A percentile compares a stretch with the other conserved stretches of the same genome.
Evolutionary conservation across 1,140 invertebrate genomes (phyloP).

Genomic region (Heliconius congener): DNA sequence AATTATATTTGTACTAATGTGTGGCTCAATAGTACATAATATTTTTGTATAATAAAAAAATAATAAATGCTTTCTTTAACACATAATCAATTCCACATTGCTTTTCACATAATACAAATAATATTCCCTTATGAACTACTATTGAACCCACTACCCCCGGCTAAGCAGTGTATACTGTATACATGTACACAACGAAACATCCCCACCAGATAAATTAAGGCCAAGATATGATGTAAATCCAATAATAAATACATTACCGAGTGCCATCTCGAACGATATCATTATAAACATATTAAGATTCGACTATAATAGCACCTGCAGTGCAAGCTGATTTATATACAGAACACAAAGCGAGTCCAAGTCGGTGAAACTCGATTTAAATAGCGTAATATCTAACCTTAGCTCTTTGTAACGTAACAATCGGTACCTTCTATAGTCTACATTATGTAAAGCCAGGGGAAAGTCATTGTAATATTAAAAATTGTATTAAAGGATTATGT

Average conservation of each 20-base stretch:
- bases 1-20: background rate
- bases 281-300: constrained; percentile 15
- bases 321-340: constrained; percentile 24
- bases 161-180: background rate
- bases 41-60: background rate
- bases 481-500: constrained; percentile 14
- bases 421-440: constrained; percentile 17
- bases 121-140: no score
- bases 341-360: constrained; percentile 14
- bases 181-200: background rate
- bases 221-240: constrained; percentile 1
- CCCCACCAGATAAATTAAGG: background rate
- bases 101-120: background rate
- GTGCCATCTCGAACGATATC: constrained; percentile 1
- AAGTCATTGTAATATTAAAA: constrained; percentile 39
- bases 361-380: constrained; percentile 29
- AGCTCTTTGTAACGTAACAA: constrained; percentile 30
- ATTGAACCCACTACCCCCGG: background rate
- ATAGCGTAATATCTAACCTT: constrained; percentile 37
- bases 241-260: constrained; percentile 3
- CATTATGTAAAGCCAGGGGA: constrained; percentile 35
- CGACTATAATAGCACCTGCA: constrained; percentile 8
- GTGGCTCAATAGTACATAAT: background rate
- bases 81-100: background rate
- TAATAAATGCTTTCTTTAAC: no score